Evolutionary conservation across 2,888 invertebrate species (phyloP).

Genomic region (Drepanosiphum platanoidis): DNA sequence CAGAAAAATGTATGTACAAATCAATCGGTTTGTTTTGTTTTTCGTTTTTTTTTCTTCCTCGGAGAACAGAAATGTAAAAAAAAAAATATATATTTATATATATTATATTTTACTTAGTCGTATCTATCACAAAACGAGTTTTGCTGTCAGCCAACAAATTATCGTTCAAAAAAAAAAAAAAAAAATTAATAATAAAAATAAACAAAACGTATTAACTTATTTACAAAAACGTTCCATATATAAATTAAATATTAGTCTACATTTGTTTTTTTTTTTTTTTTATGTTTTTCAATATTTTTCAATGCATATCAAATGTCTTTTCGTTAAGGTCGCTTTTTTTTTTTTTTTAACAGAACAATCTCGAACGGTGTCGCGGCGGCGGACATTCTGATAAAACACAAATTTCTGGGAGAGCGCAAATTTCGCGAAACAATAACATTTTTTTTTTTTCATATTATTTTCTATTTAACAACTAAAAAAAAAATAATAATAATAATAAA

Average conservation of each 20-base stretch:
- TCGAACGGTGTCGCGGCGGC: constrained; percentile 3
- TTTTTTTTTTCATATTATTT: constrained; percentile 33
- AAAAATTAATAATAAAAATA: constrained; percentile 46
- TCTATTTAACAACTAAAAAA: constrained; percentile 49
- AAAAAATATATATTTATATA: constrained; percentile 48
- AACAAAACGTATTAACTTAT: constrained; percentile 60
- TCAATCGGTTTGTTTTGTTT: constrained; percentile 23
- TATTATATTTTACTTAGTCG: constrained; percentile 58
- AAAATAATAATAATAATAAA: constrained; percentile 47
- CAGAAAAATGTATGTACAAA: constrained; percentile 54
- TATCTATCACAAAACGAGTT: constrained; percentile 62
- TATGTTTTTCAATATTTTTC: constrained; percentile 1
- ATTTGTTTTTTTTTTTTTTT: constrained; percentile 56
- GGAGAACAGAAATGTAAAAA: constrained; percentile 54
- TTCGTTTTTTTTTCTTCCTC: too few relatives aligned
- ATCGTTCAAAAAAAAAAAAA: constrained; percentile 55
- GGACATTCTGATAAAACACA: constrained; percentile 6
- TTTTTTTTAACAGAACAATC: constrained; percentile 3
- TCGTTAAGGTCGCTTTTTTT: constrained; percentile 12
- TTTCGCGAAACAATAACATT: constrained; percentile 53
- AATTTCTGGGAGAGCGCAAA: constrained; percentile 8
- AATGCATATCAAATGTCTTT: constrained; percentile 43
- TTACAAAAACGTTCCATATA: constrained; percentile 59
- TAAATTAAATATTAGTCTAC: constrained; percentile 61
- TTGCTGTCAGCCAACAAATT: constrained; percentile 57